phyloP scores from a whole-genome alignment of 2,888 invertebrate species.

The Patella pellucida region DNA sequence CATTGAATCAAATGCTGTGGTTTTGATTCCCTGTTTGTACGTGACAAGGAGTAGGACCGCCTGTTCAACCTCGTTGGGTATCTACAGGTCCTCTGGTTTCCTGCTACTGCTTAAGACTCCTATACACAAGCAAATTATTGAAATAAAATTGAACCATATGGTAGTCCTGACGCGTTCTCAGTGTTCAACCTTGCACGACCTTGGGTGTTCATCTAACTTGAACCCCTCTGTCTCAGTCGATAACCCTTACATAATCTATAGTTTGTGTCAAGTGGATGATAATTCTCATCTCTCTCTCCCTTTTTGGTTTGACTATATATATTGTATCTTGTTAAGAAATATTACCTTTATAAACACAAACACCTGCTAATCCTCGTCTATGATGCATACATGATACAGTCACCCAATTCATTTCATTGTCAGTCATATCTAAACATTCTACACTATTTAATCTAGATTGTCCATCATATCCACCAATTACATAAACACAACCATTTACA shows the following conservation, averaged over 20 bases:
- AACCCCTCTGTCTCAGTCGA: too few species aligned
- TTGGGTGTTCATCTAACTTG: too few species aligned
- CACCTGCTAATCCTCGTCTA: conserved; percentile 66
- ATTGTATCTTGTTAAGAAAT: background rate
- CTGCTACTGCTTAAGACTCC: too few species aligned
- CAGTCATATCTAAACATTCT: conserved; percentile 65
- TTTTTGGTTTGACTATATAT: background rate
- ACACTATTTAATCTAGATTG: conserved; percentile 64
- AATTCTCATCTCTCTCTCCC: background rate
- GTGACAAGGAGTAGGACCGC: too few species aligned
- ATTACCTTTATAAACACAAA: conserved; percentile 66
- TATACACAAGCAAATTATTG: too few species aligned
- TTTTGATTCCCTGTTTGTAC: too few species aligned
- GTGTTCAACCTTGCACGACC: too few species aligned
- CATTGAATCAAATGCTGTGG: background rate
- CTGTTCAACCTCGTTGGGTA: too few species aligned
- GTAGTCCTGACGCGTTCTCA: too few species aligned
- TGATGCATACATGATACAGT: conserved; percentile 66
- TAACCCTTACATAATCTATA: too few species aligned
- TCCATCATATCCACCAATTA: conserved; percentile 69
- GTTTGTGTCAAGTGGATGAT: too few species aligned
- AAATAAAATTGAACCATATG: background rate
- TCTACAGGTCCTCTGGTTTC: background rate
- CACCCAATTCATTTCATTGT: conserved; percentile 60
- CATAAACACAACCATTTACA: conserved; percentile 64